A percentile compares a stretch with the other conserved stretches of the same genome.
Conservation (phyloP, 2,797 vertebrate species). For the Dermochelys coriacea region DNA sequence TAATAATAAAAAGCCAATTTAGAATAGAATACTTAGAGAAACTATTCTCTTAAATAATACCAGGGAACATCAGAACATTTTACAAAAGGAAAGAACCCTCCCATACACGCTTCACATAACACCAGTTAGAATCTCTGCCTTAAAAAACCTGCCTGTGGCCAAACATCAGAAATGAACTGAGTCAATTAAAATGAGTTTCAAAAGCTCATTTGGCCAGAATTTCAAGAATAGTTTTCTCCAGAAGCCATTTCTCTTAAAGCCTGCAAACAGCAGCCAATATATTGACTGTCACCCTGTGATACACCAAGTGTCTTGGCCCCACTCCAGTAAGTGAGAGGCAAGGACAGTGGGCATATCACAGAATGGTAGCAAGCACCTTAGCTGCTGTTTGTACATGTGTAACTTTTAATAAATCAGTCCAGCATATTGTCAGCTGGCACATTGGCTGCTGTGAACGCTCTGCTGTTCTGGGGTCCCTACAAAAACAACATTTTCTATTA, state of each 20-base stretch:
- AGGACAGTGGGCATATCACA: constrained; percentile 11
- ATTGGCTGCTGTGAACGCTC: background rate
- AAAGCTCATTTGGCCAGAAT: background rate
- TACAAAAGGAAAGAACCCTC: background rate
- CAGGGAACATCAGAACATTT: background rate
- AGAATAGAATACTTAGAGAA: background rate
- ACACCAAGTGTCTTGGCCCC: background rate
- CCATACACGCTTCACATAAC: background rate
- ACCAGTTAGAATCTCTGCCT: background rate
- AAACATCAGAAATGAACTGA: background rate
- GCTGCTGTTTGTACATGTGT: constrained; percentile 45
- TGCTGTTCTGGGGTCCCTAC: background rate
- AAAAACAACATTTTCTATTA: constrained; percentile 54
- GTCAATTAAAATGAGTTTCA: background rate
- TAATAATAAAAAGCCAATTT: background rate
- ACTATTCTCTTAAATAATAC: background rate
- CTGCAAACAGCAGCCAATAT: background rate
- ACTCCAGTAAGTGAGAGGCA: constrained; percentile 41
- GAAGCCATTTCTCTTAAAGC: background rate
- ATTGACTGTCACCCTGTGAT: constrained; percentile 46
- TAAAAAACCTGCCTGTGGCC: background rate
- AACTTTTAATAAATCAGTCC: constrained; percentile 63
- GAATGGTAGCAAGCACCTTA: constrained; percentile 59
- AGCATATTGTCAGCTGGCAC: constrained; percentile 62
- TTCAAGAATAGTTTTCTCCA: background rate